These are phyloP conservation scores for Silurus lanzhouensis DNA, from an alignment of 2,797 vertebrate species.

Conservation along the genomic window DNA sequence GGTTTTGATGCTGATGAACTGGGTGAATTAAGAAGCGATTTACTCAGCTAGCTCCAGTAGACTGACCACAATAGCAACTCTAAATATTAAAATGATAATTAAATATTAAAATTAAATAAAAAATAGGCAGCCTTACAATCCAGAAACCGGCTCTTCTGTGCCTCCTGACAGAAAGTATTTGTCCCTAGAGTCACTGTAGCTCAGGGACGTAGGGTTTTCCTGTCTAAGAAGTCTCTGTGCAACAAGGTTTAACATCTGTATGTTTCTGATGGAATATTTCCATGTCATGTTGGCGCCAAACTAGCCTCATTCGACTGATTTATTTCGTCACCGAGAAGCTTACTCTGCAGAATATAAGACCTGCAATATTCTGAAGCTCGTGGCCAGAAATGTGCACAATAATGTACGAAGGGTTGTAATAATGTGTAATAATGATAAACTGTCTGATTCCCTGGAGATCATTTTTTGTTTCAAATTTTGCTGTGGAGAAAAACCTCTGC, in stretches of 20 bases:
- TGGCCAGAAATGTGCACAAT: background rate
- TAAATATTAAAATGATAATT: background rate
- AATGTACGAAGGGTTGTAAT: background rate
- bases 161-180: too few species aligned
- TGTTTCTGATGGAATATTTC: too few species aligned
- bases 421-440: background rate
- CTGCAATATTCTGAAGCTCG: background rate
- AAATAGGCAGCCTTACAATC: background rate
- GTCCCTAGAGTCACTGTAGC: background rate
- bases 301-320: background rate
- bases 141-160: background rate
- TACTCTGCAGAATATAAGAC: background rate
- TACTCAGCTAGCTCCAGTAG: background rate
- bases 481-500: background rate
- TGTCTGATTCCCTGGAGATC: background rate
- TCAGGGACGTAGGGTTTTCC: background rate
- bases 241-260: background rate
- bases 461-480: background rate
- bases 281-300: background rate
- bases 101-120: background rate
- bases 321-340: background rate
- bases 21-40: background rate
- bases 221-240: background rate
- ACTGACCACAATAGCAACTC: background rate
- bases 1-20: background rate